Conservation (phyloP, 2,797 vertebrate genomes). For the Melanotaenia parkinsoni region DNA sequence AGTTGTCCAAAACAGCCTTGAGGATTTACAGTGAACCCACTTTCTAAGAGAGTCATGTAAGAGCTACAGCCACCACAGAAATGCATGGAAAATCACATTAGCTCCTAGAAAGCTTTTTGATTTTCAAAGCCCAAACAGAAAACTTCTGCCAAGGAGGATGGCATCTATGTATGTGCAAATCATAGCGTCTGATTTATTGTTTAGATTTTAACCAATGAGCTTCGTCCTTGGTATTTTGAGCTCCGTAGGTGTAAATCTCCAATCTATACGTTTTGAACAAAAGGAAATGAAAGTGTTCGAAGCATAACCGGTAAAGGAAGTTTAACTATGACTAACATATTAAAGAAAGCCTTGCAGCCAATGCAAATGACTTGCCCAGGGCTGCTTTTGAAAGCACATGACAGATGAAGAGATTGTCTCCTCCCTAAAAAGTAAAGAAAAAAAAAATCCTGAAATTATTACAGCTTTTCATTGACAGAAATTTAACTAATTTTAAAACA, state of each 20-base stretch:
- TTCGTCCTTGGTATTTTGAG: constrained; percentile 54
- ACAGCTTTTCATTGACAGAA: constrained; percentile 6
- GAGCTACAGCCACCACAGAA: constrained; percentile 55
- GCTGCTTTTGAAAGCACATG: constrained; percentile 51
- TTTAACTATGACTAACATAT: constrained; percentile 71
- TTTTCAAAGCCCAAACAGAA: constrained; percentile 60
- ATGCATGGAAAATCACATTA: constrained; percentile 71
- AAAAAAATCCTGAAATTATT: background rate
- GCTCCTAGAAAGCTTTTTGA: constrained; percentile 62
- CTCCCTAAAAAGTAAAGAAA: background rate
- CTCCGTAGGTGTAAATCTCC: constrained; percentile 66
- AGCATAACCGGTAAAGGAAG: constrained; percentile 61
- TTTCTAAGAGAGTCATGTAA: constrained; percentile 56
- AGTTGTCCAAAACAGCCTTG: constrained; percentile 62
- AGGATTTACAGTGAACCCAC: constrained; percentile 58
- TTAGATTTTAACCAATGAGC: constrained; percentile 55
- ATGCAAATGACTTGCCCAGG: constrained; percentile 60
- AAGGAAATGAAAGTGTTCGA: constrained; percentile 60
- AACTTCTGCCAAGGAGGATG: constrained; percentile 35
- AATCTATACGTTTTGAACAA: constrained; percentile 60
- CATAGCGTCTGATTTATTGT: constrained; percentile 66
- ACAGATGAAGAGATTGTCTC: constrained; percentile 53
- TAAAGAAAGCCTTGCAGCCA: constrained; percentile 55
- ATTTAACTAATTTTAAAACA: constrained; percentile 1
- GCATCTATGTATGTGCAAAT: constrained; percentile 43